These are phyloP conservation scores for Catharus ustulatus DNA, from an alignment of 2,797 vertebrate genomes.

Conservation along the genomic window DNA sequence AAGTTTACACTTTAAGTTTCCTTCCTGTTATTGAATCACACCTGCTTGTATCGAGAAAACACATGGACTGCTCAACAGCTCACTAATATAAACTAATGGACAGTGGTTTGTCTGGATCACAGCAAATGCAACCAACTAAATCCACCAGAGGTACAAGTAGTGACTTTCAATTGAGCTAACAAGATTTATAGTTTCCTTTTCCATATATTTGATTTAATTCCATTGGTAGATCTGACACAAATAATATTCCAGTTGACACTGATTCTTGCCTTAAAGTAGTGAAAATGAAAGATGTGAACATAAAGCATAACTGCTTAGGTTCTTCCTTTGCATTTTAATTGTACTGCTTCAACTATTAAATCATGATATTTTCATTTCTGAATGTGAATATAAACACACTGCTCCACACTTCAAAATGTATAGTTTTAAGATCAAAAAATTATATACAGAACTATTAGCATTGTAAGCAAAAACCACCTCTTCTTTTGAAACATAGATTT, in stretches of 20 bases:
- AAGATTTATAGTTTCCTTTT: not conserved
- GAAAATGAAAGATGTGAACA: not conserved
- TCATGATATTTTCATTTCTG: not conserved
- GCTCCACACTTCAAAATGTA: not conserved
- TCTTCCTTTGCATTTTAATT: not conserved
- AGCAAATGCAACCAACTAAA: not conserved
- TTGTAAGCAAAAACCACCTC: not conserved
- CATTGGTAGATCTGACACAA: not conserved
- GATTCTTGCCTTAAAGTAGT: not conserved
- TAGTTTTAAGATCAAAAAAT: not conserved
- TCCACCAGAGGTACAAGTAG: not conserved
- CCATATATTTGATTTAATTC: not conserved
- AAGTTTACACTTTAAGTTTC: not conserved
- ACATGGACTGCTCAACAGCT: not conserved
- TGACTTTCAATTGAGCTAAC: not conserved
- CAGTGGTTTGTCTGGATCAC: not conserved
- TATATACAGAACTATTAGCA: rapidly evolving
- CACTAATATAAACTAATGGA: not conserved
- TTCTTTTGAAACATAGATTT: not conserved
- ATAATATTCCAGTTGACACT: not conserved
- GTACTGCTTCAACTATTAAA: not conserved
- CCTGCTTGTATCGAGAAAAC: not conserved
- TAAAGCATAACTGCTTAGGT: not conserved
- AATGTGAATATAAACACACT: rapidly evolving
- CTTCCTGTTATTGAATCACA: not conserved